These are phyloP conservation scores for Pelagia noctiluca DNA, from an alignment of 30 jellyfish, hydroid and myxozoan species.

Conservation along the genomic window DNA sequence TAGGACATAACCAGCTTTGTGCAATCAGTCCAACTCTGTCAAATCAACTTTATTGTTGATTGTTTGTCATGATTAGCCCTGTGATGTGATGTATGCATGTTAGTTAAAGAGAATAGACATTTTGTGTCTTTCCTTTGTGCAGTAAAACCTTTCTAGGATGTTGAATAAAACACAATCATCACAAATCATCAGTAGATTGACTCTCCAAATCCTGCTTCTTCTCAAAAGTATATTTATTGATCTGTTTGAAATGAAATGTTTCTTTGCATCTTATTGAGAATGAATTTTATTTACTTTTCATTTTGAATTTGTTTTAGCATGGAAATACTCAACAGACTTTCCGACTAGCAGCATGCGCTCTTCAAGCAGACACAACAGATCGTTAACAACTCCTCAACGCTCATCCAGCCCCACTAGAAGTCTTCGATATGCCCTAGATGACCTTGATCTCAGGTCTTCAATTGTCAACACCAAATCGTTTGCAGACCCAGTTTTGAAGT, in stretches of 20 bases:
- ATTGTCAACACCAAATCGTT: constrained; percentile 5
- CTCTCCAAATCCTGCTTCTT: no score
- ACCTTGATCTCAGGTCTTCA: constrained; percentile 38
- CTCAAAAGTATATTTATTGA: neutral
- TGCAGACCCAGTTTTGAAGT: constrained; percentile 75
- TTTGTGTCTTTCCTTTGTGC: no score
- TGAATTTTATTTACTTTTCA: neutral
- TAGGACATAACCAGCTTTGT: no score
- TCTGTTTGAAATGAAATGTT: neutral
- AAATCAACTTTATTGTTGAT: no score
- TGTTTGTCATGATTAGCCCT: no score
- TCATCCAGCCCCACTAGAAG: constrained; percentile 84
- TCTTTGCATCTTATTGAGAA: neutral
- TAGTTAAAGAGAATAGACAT: no score
- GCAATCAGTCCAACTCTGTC: no score
- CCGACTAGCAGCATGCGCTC: constrained; percentile 63
- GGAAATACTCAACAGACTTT: constrained; percentile 76
- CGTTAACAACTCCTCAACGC: constrained; percentile 85
- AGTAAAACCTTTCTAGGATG: no score
- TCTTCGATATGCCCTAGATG: constrained; percentile 89
- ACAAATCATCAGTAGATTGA: no score
- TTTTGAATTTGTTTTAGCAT: constrained; percentile 46
- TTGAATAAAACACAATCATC: no score
- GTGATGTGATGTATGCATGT: no score
- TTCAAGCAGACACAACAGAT: constrained; percentile 69